Percentiles rank a stretch among this genome's conserved stretches.
These are phyloP conservation scores for Coenonympha glycerion DNA, from an alignment of 2,888 invertebrate genomes.

Conservation along the genomic window DNA sequence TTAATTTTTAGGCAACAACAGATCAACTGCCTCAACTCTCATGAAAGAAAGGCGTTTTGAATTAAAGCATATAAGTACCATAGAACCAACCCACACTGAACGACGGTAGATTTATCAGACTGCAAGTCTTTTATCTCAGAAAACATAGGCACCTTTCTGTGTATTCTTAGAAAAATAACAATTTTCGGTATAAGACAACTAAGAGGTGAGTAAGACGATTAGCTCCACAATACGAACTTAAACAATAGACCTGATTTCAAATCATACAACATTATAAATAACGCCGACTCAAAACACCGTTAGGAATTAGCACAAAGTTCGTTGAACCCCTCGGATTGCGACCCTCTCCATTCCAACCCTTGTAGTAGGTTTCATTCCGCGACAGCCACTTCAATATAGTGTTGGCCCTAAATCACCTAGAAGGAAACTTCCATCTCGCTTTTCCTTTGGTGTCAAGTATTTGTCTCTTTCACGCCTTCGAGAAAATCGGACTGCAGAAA, in stretches of 20 bases:
- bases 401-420: slow-evolving; percentile 13
- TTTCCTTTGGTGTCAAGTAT: slow-evolving; percentile 4
- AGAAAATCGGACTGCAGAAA: slow-evolving; percentile 15
- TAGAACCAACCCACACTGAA: no score
- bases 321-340: slow-evolving; percentile 42
- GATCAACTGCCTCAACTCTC: no score
- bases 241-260: background rate
- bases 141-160: no score
- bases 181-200: no score
- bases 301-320: slow-evolving; percentile 56
- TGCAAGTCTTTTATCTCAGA: no score
- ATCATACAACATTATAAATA: background rate
- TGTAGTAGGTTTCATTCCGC: slow-evolving; percentile 33
- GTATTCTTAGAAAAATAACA: no score
- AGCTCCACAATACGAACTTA: background rate
- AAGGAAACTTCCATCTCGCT: slow-evolving; percentile 20
- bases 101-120: no score
- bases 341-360: slow-evolving; percentile 28
- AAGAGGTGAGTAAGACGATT: background rate
- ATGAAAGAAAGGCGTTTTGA: no score
- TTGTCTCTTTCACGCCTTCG: slow-evolving; percentile 12
- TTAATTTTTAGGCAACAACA: no score
- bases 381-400: slow-evolving; percentile 8
- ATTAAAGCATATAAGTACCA: no score
- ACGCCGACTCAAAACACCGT: slow-evolving; percentile 17